These are phyloP conservation scores for Cancer borealis DNA, from an alignment of 2,888 invertebrate species.

Conservation along the genomic window DNA sequence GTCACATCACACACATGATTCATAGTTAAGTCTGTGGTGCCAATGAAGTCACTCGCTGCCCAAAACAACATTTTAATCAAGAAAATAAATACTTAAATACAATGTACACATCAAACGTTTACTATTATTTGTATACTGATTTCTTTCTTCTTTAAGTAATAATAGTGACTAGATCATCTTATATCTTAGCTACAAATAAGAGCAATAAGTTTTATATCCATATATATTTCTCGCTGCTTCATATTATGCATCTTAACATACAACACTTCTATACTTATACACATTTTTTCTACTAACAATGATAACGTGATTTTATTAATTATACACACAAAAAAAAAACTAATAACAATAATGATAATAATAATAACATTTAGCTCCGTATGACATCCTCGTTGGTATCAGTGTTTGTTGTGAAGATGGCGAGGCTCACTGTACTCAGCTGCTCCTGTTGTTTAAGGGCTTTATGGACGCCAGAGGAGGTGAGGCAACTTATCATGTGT, in stretches of 20 bases:
- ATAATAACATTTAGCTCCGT: background rate
- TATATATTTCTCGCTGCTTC: too few relatives aligned
- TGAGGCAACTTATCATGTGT: background rate
- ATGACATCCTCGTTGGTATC: slow-evolving; percentile 45
- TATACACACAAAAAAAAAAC: too few relatives aligned
- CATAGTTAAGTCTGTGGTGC: background rate
- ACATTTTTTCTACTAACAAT: too few relatives aligned
- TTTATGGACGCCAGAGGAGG: slow-evolving; percentile 73
- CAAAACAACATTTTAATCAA: too few relatives aligned
- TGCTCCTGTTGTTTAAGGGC: slow-evolving; percentile 70
- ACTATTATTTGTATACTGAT: background rate
- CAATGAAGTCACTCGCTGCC: too few relatives aligned
- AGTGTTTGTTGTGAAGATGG: slow-evolving; percentile 66
- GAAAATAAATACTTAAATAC: too few relatives aligned
- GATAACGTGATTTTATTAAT: too few relatives aligned
- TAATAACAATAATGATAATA: too few relatives aligned
- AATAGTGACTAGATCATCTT: background rate
- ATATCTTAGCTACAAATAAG: background rate
- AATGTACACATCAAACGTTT: background rate
- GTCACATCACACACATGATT: slow-evolving; percentile 23
- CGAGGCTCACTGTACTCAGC: slow-evolving; percentile 65
- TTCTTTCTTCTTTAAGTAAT: background rate
- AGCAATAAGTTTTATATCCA: too few relatives aligned
- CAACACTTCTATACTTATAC: too few relatives aligned
- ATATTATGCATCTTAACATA: too few relatives aligned